phyloP scores from a whole-genome alignment of 2,888 invertebrate genomes.

The Luffia ferchaultella region DNA sequence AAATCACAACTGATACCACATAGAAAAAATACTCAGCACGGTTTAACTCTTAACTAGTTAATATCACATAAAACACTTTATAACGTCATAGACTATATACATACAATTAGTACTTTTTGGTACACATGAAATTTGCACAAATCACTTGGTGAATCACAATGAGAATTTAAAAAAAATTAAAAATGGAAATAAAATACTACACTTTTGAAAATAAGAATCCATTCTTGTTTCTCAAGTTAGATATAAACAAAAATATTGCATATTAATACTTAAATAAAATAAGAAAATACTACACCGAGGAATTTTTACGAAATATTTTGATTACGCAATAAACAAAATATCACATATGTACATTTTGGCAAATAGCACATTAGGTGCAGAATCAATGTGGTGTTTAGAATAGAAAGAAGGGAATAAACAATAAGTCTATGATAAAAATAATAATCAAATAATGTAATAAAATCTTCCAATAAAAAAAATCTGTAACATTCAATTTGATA shows the following conservation, averaged over 20 bases:
- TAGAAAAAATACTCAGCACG: conserved; percentile 67
- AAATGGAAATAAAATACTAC: not conserved
- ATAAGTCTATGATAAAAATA: too few relatives aligned
- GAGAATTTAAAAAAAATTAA: not conserved
- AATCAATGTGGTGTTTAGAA: too few relatives aligned
- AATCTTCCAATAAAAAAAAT: not conserved
- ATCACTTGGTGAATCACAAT: not conserved
- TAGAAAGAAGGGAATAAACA: too few relatives aligned
- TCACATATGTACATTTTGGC: too few relatives aligned
- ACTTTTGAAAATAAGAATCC: too few relatives aligned
- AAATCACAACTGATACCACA: conserved; percentile 66
- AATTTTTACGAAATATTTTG: too few relatives aligned
- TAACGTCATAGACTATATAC: conserved; percentile 59
- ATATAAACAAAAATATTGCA: too few relatives aligned
- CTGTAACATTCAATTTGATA: not conserved
- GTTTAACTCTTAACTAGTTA: conserved; percentile 64
- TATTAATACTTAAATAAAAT: too few relatives aligned
- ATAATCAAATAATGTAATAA: not conserved
- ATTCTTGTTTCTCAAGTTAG: too few relatives aligned
- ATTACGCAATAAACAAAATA: too few relatives aligned
- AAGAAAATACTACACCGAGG: too few relatives aligned
- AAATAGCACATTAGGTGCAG: too few relatives aligned
- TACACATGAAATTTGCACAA: not conserved
- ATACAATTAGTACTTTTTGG: conserved; percentile 16
- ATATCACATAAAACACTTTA: conserved; percentile 63